Percentiles rank a stretch among this genome's conserved stretches.
Conservation (phyloP, 2,797 vertebrate species). For the Paguma larvata region DNA sequence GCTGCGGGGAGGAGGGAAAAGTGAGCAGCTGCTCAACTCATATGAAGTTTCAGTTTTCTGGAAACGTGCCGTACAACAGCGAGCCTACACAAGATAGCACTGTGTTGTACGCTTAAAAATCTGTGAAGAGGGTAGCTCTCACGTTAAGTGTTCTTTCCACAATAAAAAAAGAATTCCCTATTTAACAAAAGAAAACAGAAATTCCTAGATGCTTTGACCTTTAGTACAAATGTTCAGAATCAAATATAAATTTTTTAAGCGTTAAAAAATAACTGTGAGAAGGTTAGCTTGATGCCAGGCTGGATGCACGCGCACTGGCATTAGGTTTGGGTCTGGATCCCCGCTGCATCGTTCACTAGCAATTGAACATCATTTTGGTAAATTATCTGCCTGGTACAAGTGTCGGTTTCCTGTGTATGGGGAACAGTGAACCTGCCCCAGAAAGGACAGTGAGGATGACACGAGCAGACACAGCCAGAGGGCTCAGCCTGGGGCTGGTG, state of each 20-base stretch:
- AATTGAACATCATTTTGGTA: background rate
- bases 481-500: background rate
- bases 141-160: background rate
- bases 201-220: constrained; percentile 1
- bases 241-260: background rate
- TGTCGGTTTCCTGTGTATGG: background rate
- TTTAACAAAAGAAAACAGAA: constrained; percentile 53
- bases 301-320: background rate
- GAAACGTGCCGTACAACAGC: background rate
- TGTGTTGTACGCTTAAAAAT: background rate
- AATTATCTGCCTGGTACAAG: background rate
- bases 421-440: background rate
- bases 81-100: background rate
- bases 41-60: background rate
- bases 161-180: background rate
- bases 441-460: background rate
- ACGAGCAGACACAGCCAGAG: background rate
- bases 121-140: background rate
- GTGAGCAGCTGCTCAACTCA: background rate
- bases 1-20: background rate
- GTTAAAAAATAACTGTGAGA: background rate
- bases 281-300: background rate
- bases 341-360: background rate
- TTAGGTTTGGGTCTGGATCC: background rate
- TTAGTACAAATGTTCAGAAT: background rate